phyloP scores from a whole-genome alignment of 2,113 vertebrate genomes.

The Miniopterus natalensis region DNA sequence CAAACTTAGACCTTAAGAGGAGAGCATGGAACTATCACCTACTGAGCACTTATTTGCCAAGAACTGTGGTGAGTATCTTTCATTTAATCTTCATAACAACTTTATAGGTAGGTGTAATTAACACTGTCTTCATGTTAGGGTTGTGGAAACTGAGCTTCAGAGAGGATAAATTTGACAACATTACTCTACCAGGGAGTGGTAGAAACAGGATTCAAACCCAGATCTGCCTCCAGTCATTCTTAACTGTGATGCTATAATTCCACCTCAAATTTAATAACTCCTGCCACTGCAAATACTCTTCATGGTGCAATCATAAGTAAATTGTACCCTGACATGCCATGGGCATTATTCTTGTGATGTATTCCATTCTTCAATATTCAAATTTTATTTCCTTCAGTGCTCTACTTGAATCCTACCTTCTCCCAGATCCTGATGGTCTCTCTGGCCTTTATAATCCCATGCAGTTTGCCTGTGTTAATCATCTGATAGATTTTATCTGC shows the following conservation, averaged over 20 bases:
- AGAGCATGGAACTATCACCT: neutral
- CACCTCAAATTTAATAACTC: slow-evolving; percentile 19
- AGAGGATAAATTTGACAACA: neutral
- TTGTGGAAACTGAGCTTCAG: neutral
- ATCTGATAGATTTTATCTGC: neutral
- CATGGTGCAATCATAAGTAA: neutral
- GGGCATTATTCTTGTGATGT: neutral
- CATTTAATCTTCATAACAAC: neutral
- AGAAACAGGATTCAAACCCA: slow-evolving; percentile 34
- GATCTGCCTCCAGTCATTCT: neutral
- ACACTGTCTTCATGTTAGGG: neutral
- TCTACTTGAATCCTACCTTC: slow-evolving; percentile 24
- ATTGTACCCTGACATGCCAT: neutral
- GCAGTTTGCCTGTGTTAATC: neutral
- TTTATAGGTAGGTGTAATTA: neutral
- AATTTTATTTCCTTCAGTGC: neutral
- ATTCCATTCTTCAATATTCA: slow-evolving; percentile 39
- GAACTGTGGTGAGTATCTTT: neutral
- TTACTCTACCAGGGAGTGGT: neutral
- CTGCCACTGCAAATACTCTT: neutral
- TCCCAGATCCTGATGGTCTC: neutral
- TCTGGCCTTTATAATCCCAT: slow-evolving; percentile 12
- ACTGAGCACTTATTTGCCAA: neutral
- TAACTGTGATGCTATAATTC: neutral
- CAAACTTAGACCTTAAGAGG: neutral